Percentiles rank a stretch among this genome's conserved stretches.
Evolutionary conservation across 2,888 invertebrate genomes (phyloP).

Genomic region (Agrotis segetum): DNA sequence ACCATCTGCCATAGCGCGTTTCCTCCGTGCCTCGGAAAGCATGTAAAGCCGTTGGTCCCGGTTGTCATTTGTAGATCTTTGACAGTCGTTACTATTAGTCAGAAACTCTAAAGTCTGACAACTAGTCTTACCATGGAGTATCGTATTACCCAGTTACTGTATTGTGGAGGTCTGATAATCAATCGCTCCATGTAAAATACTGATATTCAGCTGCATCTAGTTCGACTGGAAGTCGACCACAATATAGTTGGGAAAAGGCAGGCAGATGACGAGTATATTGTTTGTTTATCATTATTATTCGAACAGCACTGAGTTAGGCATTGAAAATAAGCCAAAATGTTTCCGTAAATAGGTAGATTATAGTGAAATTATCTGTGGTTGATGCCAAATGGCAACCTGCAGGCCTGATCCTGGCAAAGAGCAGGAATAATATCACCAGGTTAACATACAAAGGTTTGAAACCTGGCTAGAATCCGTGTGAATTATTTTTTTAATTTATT

Average conservation of each 20-base stretch:
- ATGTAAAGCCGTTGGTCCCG: too few species aligned
- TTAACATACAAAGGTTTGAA: neutral
- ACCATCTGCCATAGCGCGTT: too few species aligned
- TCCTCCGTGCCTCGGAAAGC: too few species aligned
- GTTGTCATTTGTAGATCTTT: too few species aligned
- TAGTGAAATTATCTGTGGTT: constrained; percentile 7
- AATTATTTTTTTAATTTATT: too few species aligned
- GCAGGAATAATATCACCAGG: constrained; percentile 8
- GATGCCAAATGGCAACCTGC: constrained; percentile 1
- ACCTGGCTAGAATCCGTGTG: neutral
- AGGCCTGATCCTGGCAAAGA: constrained; percentile 2
- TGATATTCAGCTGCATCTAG: neutral
- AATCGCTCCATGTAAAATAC: too few species aligned
- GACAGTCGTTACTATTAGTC: too few species aligned
- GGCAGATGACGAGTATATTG: neutral
- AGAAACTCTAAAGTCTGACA: too few species aligned
- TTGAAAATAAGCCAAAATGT: constrained; percentile 18
- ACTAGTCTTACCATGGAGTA: too few species aligned
- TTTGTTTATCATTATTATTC: neutral
- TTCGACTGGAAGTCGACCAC: neutral
- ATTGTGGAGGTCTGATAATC: too few species aligned
- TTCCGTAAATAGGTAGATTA: neutral
- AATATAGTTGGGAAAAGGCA: neutral
- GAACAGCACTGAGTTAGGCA: neutral
- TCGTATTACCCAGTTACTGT: too few species aligned